A percentile compares a stretch with the other conserved stretches of the same genome.
phyloP scores from a whole-genome alignment of 2,113 vertebrate species.

The Apus apus region DNA sequence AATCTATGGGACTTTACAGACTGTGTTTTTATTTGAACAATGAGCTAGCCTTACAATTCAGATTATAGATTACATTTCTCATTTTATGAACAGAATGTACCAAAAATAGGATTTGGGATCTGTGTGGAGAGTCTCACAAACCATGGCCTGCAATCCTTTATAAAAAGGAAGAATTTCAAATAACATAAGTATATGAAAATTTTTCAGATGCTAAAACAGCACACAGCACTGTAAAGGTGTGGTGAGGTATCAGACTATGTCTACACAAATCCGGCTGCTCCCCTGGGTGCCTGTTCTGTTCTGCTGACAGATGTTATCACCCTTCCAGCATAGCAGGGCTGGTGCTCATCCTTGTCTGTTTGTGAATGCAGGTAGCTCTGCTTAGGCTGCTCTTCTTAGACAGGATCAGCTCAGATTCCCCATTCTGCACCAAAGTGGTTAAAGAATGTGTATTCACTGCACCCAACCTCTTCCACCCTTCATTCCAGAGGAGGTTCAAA shows the following conservation, averaged over 20 bases:
- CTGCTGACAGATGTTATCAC: background rate
- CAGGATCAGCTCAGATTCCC: background rate
- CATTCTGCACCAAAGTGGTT: background rate
- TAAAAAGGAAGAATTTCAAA: background rate
- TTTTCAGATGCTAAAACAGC: background rate
- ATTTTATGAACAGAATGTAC: background rate
- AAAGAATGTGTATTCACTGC: background rate
- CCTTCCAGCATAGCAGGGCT: background rate
- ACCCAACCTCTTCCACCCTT: background rate
- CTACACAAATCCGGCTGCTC: background rate
- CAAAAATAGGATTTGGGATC: background rate
- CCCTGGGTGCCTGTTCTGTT: background rate
- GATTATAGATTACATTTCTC: background rate
- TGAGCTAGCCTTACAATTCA: background rate
- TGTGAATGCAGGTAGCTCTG: background rate
- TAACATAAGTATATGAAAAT: background rate
- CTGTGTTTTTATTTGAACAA: background rate
- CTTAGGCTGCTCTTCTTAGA: background rate
- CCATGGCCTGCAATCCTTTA: background rate
- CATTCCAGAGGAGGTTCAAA: background rate
- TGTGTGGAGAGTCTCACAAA: background rate
- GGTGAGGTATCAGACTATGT: background rate
- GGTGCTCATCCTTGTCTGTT: background rate
- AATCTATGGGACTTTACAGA: background rate
- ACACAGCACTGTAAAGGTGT: background rate